phyloP scores from a whole-genome alignment of 2,888 invertebrate genomes.

The Drosophila mulleri region DNA sequence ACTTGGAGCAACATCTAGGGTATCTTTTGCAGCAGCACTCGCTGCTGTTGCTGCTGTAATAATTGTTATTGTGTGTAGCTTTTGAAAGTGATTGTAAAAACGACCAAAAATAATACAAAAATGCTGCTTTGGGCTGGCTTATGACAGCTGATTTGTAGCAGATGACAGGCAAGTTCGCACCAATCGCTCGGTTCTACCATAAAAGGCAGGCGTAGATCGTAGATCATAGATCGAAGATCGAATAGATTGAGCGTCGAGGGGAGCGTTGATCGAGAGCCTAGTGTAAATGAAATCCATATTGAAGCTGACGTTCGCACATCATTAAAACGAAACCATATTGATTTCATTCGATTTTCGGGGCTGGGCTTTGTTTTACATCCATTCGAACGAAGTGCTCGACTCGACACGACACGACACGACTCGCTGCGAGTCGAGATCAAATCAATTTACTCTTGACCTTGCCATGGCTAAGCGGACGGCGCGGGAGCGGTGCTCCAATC shows the following conservation, averaged over 20 bases:
- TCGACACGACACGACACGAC: not conserved
- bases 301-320: slow-evolving; percentile 60
- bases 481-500: not conserved
- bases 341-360: slow-evolving; percentile 15
- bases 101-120: slow-evolving; percentile 40
- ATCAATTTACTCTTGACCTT: slow-evolving; percentile 67
- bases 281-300: slow-evolving; percentile 56
- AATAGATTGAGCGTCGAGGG: not conserved
- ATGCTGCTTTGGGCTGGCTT: slow-evolving; percentile 52
- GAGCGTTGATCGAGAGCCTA: slow-evolving; percentile 10
- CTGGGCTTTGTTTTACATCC: slow-evolving; percentile 46
- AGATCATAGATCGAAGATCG: slow-evolving; percentile 18
- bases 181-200: slow-evolving; percentile 70
- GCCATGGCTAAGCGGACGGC: slow-evolving; percentile 24
- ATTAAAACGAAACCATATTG: slow-evolving; percentile 57
- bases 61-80: slow-evolving; percentile 30
- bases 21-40: not conserved
- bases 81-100: slow-evolving; percentile 78
- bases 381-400: slow-evolving; percentile 39
- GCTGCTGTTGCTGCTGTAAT: slow-evolving; percentile 37
- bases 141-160: slow-evolving; percentile 79
- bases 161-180: slow-evolving; percentile 78
- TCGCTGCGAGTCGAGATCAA: slow-evolving; percentile 18
- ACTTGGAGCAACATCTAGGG: not conserved
- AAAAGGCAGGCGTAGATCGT: slow-evolving; percentile 57